These are phyloP conservation scores for Tromatobia lineatoria DNA, from an alignment of 2,888 invertebrate species.

Conservation along the genomic window DNA sequence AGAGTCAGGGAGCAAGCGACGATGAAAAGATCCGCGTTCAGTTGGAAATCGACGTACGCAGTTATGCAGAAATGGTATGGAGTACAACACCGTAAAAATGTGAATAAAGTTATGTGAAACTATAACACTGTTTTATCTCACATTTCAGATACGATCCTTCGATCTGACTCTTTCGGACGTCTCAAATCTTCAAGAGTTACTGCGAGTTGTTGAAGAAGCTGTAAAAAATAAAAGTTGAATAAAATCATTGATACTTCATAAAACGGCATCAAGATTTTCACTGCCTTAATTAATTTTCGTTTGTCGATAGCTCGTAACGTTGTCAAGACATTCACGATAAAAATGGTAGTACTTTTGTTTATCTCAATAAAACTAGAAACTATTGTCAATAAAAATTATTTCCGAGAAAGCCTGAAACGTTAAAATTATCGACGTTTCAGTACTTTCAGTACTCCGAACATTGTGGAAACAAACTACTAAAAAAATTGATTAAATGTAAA, in stretches of 20 bases:
- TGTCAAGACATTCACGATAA: neutral
- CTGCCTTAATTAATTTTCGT: conserved; percentile 43
- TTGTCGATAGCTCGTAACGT: neutral
- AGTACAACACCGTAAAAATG: conserved; percentile 56
- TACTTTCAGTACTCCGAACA: too few species aligned
- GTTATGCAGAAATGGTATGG: conserved; percentile 89
- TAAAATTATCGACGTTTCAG: too few species aligned
- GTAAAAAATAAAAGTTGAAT: conserved; percentile 84
- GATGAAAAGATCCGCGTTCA: conserved; percentile 98
- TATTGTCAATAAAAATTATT: neutral
- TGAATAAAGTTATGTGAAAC: conserved; percentile 18
- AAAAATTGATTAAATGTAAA: too few species aligned
- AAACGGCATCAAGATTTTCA: conserved; percentile 16
- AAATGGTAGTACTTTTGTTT: neutral
- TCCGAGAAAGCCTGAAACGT: too few species aligned
- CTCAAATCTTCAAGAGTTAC: conserved; percentile 88
- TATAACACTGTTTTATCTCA: neutral
- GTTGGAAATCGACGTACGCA: conserved; percentile 93
- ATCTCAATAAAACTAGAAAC: neutral
- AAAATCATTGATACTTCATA: conserved; percentile 65
- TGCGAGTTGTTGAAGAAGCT: conserved; percentile 89
- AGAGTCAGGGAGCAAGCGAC: conserved; percentile 90
- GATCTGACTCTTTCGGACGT: conserved; percentile 87
- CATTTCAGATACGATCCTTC: conserved; percentile 86
- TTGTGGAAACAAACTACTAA: too few species aligned